phyloP scores from a whole-genome alignment of 2,797 vertebrate species.

The Choloepus didactylus region DNA sequence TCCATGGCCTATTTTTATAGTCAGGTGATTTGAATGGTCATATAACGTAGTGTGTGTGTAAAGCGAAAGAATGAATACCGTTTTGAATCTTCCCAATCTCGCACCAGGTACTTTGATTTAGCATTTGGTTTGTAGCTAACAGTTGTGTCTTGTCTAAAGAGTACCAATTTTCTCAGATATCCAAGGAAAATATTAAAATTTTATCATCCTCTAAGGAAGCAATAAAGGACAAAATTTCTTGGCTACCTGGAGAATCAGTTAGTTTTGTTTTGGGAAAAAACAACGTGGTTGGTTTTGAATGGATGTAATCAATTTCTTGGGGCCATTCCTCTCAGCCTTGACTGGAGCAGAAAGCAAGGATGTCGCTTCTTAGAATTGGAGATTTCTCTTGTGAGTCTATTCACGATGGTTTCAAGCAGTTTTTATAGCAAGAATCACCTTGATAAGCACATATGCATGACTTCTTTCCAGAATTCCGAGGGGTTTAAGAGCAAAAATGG shows the following conservation, averaged over 20 bases:
- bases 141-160: constrained; percentile 20
- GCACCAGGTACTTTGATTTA: constrained; percentile 26
- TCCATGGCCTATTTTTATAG: background rate
- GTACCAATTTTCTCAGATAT: constrained; percentile 35
- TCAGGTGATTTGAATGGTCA: background rate
- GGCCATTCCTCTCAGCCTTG: background rate
- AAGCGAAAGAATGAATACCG: background rate
- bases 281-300: background rate
- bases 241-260: constrained; percentile 13
- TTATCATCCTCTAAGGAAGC: background rate
- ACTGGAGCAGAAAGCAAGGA: background rate
- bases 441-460: background rate
- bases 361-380: background rate
- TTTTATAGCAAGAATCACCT: background rate
- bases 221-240: constrained; percentile 28
- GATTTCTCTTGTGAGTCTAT: background rate
- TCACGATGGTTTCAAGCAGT: background rate
- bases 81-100: background rate
- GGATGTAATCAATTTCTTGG: constrained; percentile 3
- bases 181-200: constrained; percentile 25
- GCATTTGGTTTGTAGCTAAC: constrained; percentile 48
- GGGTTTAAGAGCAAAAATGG: background rate
- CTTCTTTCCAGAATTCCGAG: constrained; percentile 26
- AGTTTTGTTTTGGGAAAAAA: constrained; percentile 47
- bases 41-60: background rate